phyloP scores from a whole-genome alignment of 2,113 vertebrate species.

The Gobius niger region DNA sequence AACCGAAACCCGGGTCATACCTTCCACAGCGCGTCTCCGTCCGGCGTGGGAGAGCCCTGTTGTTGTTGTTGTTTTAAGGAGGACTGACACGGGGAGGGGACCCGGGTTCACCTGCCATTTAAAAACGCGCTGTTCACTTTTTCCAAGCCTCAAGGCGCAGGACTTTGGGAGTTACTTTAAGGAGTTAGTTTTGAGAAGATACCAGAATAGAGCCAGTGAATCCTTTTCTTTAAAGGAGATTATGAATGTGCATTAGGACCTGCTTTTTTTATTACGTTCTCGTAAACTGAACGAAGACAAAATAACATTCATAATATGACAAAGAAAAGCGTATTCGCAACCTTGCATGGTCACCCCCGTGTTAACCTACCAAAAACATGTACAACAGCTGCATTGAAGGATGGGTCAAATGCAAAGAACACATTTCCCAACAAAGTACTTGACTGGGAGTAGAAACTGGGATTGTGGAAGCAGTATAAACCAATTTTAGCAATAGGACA shows the following conservation, averaged over 20 bases:
- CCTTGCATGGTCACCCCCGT: too few relatives aligned
- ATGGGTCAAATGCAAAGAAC: too few relatives aligned
- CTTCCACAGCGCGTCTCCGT: constrained; percentile 70
- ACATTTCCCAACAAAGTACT: too few relatives aligned
- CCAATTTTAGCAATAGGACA: too few relatives aligned
- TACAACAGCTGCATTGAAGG: too few relatives aligned
- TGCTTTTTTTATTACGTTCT: not conserved
- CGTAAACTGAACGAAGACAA: not conserved
- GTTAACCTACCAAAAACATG: too few relatives aligned
- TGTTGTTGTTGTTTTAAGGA: constrained; percentile 64
- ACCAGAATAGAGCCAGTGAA: constrained; percentile 66
- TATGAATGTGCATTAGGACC: not conserved
- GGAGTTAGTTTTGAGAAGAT: constrained; percentile 67
- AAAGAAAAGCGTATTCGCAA: too few relatives aligned
- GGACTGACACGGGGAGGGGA: constrained; percentile 63
- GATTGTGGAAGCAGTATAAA: too few relatives aligned
- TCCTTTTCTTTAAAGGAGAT: not conserved
- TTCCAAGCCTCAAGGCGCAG: constrained; percentile 71
- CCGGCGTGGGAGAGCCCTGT: constrained; percentile 60
- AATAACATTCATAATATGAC: too few relatives aligned
- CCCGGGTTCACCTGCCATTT: constrained; percentile 69
- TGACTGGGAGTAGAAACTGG: too few relatives aligned
- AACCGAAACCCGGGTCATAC: constrained; percentile 74
- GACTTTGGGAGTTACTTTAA: constrained; percentile 60
- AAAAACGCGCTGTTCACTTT: constrained; percentile 68